Conservation (phyloP, 2,113 vertebrate species). For the Bujurquina vittata region DNA sequence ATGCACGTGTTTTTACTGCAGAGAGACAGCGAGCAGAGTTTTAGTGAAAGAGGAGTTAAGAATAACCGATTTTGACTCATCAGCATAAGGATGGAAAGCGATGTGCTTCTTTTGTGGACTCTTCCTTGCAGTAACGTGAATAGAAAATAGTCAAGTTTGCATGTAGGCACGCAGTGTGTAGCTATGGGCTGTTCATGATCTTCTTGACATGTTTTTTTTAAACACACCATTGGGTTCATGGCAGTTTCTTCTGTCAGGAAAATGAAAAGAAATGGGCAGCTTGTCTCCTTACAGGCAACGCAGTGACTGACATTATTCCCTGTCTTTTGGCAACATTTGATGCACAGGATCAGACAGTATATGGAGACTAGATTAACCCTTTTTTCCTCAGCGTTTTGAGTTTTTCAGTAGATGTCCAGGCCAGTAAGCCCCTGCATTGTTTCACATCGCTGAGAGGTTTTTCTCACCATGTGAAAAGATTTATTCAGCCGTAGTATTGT, state of each 20-base stretch:
- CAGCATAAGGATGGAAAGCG: background rate
- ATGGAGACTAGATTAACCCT: background rate
- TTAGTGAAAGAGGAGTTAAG: background rate
- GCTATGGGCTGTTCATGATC: background rate
- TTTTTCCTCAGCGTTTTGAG: background rate
- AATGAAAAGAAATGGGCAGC: background rate
- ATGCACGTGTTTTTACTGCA: background rate
- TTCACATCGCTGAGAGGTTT: slow-evolving; percentile 46
- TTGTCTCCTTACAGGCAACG: background rate
- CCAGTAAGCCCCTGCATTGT: slow-evolving; percentile 25
- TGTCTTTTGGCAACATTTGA: background rate
- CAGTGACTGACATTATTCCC: background rate
- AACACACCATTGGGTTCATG: background rate
- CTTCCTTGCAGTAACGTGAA: background rate
- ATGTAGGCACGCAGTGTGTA: background rate
- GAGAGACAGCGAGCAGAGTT: background rate
- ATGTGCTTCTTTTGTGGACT: background rate
- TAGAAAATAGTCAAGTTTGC: background rate
- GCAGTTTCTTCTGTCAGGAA: background rate
- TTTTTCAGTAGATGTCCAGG: background rate
- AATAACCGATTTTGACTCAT: background rate
- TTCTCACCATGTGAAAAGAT: slow-evolving; percentile 40
- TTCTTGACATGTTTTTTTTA: background rate
- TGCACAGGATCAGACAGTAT: background rate
- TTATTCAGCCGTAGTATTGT: slow-evolving; percentile 49